phyloP scores from a whole-genome alignment of 1,140 invertebrate genomes.

The Dinoponera quadriceps region DNA sequence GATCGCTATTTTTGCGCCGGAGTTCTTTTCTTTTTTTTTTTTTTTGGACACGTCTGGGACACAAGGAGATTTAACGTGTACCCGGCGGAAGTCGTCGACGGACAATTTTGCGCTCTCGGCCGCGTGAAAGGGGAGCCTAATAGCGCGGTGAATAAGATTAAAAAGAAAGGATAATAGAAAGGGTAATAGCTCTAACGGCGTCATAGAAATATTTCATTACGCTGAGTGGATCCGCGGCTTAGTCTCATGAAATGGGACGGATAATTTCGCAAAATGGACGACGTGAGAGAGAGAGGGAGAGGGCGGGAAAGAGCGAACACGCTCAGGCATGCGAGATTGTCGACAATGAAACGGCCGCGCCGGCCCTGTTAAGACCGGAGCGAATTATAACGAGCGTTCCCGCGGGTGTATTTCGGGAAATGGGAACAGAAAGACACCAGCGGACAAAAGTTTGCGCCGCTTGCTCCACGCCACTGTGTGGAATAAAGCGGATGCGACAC shows the following conservation, averaged over 20 bases:
- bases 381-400: constrained; percentile 45
- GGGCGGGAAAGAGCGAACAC: constrained; percentile 48
- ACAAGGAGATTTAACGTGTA: neutral
- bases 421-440: constrained; percentile 28
- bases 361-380: constrained; percentile 1
- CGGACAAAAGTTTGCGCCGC: constrained; percentile 25
- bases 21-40: neutral
- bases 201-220: constrained; percentile 69
- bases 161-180: constrained; percentile 32
- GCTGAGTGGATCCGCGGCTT: constrained; percentile 35
- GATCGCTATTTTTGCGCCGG: neutral
- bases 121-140: constrained; percentile 21
- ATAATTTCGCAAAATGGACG: constrained; percentile 63
- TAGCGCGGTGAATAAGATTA: constrained; percentile 8
- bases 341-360: constrained; percentile 14
- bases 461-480: neutral
- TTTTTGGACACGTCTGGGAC: neutral
- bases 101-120: constrained; percentile 13
- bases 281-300: neutral
- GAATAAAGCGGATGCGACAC: constrained; percentile 40
- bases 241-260: constrained; percentile 33
- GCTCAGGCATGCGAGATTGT: constrained; percentile 37
- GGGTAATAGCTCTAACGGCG: constrained; percentile 35
- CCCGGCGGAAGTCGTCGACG: neutral
- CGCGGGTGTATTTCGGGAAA: constrained; percentile 38